These are phyloP conservation scores for Trididemnum nubilum DNA, from an alignment of 23 tunicate genomes.

Conservation along the genomic window DNA sequence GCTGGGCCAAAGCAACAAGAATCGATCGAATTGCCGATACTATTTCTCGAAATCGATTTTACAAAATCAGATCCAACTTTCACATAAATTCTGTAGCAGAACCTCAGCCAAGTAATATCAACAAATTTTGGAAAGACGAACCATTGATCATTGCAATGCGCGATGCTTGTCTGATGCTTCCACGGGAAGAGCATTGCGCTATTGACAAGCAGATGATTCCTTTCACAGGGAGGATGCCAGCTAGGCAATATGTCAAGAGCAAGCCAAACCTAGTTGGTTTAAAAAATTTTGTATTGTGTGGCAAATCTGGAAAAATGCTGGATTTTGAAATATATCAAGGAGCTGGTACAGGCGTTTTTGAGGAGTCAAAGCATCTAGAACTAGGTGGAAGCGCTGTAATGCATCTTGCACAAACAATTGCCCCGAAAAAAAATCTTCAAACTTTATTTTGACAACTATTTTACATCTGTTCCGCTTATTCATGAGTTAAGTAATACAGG, in stretches of 20 bases:
- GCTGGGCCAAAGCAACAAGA: not conserved
- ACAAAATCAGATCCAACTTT: not conserved
- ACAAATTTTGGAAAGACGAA: not conserved
- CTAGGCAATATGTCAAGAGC: not conserved
- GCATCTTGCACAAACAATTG: not conserved
- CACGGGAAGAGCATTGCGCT: not conserved
- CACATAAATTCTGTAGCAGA: not conserved
- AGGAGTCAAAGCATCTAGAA: not conserved
- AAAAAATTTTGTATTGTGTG: not conserved
- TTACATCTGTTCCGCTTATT: not conserved
- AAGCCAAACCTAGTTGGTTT: not conserved
- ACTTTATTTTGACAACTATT: slow-evolving; percentile 15
- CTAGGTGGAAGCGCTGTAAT: not conserved
- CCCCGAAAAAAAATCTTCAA: not conserved
- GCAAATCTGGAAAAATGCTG: not conserved
- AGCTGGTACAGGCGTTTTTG: not conserved
- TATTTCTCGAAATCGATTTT: not conserved
- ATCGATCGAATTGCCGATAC: slow-evolving; percentile 5
- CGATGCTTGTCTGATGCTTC: not conserved
- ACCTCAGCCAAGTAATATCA: not conserved
- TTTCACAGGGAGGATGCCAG: not conserved
- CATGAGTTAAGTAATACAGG: not conserved
- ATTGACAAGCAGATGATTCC: not conserved
- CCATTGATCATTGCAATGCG: not conserved
- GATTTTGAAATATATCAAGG: slow-evolving; percentile 26